Evolutionary conservation across 92 coral and sea anemone species (phyloP), one percentile per base, ranked within the genome.

Genomic region (Chrysogorgia sp.): DNA sequence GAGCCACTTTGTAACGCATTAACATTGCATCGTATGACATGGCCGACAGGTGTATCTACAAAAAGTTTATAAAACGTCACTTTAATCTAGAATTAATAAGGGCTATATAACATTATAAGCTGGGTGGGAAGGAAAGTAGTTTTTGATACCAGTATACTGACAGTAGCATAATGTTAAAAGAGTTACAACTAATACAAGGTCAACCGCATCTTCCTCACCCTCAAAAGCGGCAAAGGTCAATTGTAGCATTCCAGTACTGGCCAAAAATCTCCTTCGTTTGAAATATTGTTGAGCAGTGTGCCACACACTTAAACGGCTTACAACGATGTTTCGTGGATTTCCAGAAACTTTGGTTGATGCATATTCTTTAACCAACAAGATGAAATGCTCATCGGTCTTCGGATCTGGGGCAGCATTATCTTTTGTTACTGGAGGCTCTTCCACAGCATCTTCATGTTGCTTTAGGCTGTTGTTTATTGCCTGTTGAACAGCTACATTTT

Each of bases 281-380:
- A 85, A 79, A 53, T 85, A 56, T 6, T 81, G 84, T 14, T 19
- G n/a, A 35, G 88, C 88, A 34, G 80, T 63, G 40, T 40, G 83
- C 84, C 84, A 84, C 31, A 84, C 63, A 25, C 84, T 78, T n/a
- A 64, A 29, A 22, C 81, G 58, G 81, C 84, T 84, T 13, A 85
- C 82, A 28, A 84, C 84, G 10, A 79, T 76, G 34, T 75, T 84
- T 56, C 84, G 81, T 30, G 81, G 66, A 37, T 55, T 74, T 20
- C 84, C 88, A 55, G 28, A 1, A 25, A 84, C 79, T 30, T 68
- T 71, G 48, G 63, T 70, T 56, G 81, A 62, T 62, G 61, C 81
- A 84, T 3, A n/a, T n/a, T 33, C 48, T 63, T 79, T 71, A 25
- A 79, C 58, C 43, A 58, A 29, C 29, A 31, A 55, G 8, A 32